These are phyloP conservation scores for Hyposoter dolosus DNA, from an alignment of 2,888 invertebrate species.

Conservation along the genomic window DNA sequence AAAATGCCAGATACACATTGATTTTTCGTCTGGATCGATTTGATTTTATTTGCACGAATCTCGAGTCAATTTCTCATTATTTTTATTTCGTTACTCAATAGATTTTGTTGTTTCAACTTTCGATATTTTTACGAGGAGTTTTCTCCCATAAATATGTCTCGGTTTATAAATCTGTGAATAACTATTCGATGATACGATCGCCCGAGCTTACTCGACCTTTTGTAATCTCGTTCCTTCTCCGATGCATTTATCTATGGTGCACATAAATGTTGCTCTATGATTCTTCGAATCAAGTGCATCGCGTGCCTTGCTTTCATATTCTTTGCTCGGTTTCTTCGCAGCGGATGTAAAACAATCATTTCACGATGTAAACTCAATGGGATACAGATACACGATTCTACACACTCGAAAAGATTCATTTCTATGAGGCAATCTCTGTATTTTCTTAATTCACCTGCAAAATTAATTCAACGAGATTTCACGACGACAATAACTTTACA, in stretches of 20 bases:
- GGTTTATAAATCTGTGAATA: not conserved
- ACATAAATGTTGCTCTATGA: not conserved
- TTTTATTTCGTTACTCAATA: not conserved
- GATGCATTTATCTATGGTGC: not conserved
- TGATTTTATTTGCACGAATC: not conserved
- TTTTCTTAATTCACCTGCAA: conserved; percentile 26
- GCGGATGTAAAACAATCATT: conserved; percentile 47
- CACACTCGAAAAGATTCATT: conserved; percentile 15
- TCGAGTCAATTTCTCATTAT: not conserved
- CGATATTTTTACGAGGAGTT: not conserved
- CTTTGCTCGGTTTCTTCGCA: conserved; percentile 51
- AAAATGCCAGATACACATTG: no score
- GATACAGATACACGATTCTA: not conserved
- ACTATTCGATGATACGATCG: not conserved
- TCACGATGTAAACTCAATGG: conserved; percentile 9
- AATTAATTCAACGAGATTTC: conserved; percentile 27
- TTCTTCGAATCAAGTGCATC: conserved; percentile 52
- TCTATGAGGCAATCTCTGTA: conserved; percentile 25
- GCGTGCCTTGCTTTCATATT: conserved; percentile 66
- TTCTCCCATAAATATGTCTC: not conserved
- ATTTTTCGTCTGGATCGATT: not conserved
- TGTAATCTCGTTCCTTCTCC: conserved; percentile 10
- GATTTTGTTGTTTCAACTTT: not conserved
- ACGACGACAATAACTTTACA: not conserved
- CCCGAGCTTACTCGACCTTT: not conserved